These are phyloP conservation scores for Penaeus vannamei DNA, from an alignment of 1,140 invertebrate genomes.

Conservation along the genomic window DNA sequence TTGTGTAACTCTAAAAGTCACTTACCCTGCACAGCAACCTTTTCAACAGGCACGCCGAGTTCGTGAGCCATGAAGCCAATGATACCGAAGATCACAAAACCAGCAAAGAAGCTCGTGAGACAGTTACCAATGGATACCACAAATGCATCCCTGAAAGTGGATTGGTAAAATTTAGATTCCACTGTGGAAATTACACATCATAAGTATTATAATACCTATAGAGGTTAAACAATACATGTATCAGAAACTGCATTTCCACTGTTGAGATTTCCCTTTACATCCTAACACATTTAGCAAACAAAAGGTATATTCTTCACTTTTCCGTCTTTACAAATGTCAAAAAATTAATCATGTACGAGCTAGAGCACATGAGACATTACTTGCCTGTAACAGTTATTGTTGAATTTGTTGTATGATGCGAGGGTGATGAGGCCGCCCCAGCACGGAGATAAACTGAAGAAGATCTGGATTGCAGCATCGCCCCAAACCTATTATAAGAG, in stretches of 20 bases:
- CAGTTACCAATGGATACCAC: conserved; percentile 68
- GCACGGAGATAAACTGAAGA: conserved; percentile 87
- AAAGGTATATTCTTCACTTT: no score
- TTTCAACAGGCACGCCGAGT: conserved; percentile 72
- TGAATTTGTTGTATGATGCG: conserved; percentile 86
- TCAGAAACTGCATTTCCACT: no score
- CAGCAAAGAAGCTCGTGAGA: conserved; percentile 68
- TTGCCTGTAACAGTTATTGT: conserved; percentile 85
- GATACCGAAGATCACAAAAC: conserved; percentile 74
- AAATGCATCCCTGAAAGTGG: conserved; percentile 66
- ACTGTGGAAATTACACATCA: no score
- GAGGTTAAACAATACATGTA: background rate
- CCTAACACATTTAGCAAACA: no score
- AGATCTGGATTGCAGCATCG: conserved; percentile 89
- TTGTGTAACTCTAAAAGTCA: background rate
- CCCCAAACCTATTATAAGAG: conserved; percentile 83
- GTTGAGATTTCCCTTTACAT: no score
- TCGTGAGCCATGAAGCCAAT: conserved; percentile 82
- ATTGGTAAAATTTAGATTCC: conserved; percentile 13
- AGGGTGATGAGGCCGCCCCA: conserved; percentile 88
- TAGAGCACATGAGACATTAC: conserved; percentile 42
- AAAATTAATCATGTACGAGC: background rate
- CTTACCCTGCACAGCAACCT: conserved; percentile 68
- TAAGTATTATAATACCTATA: conserved; percentile 35
- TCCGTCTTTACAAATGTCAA: background rate